Evolutionary conservation across 2,888 invertebrate species (phyloP).

Genomic region (Ptychoptera albimana): DNA sequence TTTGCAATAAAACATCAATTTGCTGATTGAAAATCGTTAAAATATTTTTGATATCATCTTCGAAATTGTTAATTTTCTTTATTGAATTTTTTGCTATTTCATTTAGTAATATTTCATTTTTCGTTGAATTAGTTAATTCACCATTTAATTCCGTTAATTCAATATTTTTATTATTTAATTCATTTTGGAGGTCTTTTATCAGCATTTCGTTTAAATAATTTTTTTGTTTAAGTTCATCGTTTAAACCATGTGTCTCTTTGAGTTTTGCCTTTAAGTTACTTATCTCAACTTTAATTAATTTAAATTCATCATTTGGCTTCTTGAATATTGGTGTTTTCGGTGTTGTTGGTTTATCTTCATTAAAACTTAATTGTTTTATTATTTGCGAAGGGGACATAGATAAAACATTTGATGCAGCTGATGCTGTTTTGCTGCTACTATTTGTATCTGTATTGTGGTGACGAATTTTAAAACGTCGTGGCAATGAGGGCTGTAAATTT

Average conservation of each 20-base stretch:
- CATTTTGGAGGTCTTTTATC: constrained; percentile 18
- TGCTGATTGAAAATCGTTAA: background rate
- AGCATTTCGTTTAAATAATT: constrained; percentile 23
- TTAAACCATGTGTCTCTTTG: constrained; percentile 32
- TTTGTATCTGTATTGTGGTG: constrained; percentile 5
- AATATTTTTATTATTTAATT: constrained; percentile 17
- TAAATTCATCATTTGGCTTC: constrained; percentile 32
- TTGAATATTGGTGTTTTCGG: constrained; percentile 23
- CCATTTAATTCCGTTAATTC: constrained; percentile 3
- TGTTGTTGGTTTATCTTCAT: too few species aligned
- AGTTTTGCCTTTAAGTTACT: constrained; percentile 35
- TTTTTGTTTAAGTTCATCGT: constrained; percentile 34
- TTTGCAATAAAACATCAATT: background rate
- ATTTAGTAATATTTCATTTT: constrained; percentile 16
- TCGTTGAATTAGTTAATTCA: background rate
- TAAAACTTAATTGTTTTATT: background rate
- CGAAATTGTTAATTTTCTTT: constrained; percentile 13
- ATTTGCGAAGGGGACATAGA: constrained; percentile 9
- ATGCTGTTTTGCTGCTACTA: constrained; percentile 10
- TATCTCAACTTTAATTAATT: constrained; percentile 30
- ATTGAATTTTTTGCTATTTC: constrained; percentile 15
- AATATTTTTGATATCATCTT: constrained; percentile 18
- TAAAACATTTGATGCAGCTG: constrained; percentile 19
- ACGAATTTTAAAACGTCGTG: constrained; percentile 27
- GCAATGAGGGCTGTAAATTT: constrained; percentile 26